Evolutionary conservation across 2,888 invertebrate genomes (phyloP).

Genomic region (Agonopterix subpropinquella): DNA sequence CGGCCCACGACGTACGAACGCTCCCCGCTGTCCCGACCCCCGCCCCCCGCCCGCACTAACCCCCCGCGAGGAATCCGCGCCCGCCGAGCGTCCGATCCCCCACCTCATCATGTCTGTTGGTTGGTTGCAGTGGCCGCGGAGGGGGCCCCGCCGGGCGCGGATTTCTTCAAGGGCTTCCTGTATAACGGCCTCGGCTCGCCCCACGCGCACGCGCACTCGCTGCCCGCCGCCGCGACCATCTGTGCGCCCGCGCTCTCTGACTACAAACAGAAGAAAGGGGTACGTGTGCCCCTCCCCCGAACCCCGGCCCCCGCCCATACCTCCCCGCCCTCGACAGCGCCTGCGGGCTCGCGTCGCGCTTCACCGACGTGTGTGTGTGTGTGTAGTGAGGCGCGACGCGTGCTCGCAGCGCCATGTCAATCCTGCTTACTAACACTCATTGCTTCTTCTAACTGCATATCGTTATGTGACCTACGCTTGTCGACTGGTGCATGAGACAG

Average conservation of each 20-base stretch:
- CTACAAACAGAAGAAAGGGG: constrained; percentile 74
- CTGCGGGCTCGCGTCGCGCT: neutral
- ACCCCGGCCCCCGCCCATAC: neutral
- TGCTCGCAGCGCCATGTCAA: too few species aligned
- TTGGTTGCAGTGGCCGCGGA: constrained; percentile 87
- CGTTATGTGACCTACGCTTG: neutral
- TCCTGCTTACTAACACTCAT: constrained; percentile 22
- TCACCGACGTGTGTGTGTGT: too few species aligned
- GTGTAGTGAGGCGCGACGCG: neutral
- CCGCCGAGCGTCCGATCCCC: constrained; percentile 32
- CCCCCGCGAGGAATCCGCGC: constrained; percentile 19
- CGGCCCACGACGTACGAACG: constrained; percentile 54
- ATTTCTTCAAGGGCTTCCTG: constrained; percentile 91
- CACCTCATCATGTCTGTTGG: constrained; percentile 45
- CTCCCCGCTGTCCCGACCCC: constrained; percentile 27
- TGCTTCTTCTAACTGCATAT: constrained; percentile 22
- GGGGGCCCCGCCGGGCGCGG: constrained; percentile 87
- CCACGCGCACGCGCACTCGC: constrained; percentile 35
- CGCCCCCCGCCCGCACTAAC: constrained; percentile 23
- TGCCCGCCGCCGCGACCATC: constrained; percentile 33
- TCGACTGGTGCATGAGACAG: neutral
- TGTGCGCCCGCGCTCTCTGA: constrained; percentile 51
- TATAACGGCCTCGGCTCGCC: constrained; percentile 78
- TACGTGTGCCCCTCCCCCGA: constrained; percentile 40
- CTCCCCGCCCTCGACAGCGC: neutral